Evolutionary conservation across 2,888 invertebrate genomes (phyloP).

Genomic region (Lucinisca nassula): DNA sequence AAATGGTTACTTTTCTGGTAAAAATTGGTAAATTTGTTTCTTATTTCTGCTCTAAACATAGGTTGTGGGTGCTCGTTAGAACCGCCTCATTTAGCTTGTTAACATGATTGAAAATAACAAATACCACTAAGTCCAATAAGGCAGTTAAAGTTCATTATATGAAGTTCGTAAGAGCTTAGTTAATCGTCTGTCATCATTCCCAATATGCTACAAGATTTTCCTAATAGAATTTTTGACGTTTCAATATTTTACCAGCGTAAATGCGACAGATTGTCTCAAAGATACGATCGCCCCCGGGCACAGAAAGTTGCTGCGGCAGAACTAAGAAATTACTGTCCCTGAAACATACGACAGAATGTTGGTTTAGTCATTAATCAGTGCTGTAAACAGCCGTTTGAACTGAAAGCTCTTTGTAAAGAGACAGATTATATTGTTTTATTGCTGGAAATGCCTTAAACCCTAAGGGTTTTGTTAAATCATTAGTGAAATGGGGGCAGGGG

Average conservation of each 20-base stretch:
- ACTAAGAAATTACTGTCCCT: background rate
- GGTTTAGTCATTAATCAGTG: background rate
- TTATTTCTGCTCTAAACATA: no score
- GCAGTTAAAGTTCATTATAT: background rate
- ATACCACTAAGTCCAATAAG: background rate
- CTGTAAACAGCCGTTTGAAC: background rate
- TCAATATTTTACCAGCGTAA: background rate
- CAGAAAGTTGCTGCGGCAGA: background rate
- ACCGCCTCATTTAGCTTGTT: no score
- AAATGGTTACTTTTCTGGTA: no score
- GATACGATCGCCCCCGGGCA: background rate
- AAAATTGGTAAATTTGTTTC: no score
- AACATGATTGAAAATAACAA: no score
- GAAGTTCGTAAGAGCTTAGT: background rate
- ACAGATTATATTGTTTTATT: no score
- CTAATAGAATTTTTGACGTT: background rate
- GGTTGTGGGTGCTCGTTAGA: no score
- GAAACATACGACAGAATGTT: background rate
- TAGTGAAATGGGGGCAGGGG: no score
- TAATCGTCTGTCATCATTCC: background rate
- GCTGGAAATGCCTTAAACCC: no score
- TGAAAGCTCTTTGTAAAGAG: background rate
- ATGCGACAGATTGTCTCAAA: background rate
- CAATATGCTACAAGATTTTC: slow-evolving; percentile 3
- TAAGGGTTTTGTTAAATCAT: no score